Evolutionary conservation across 2,113 vertebrate genomes (phyloP), one percentile per base, ranked within the genome.

Genomic region (Phoxinus phoxinus): DNA sequence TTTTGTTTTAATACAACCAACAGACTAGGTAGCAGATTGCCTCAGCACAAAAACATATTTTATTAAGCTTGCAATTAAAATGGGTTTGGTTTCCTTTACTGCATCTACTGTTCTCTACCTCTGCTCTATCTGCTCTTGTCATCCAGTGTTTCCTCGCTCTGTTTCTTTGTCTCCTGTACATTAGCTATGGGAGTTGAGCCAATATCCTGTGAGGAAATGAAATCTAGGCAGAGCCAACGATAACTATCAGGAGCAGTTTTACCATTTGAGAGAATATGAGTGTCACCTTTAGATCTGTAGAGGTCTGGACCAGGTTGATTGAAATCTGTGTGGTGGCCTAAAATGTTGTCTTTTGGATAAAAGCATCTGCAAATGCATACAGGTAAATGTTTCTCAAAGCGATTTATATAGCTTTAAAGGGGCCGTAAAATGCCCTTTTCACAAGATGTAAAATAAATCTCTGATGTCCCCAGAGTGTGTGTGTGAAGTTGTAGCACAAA

Each of bases 131-230:
- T 73, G 56, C 25, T 69, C 10, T 8, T 56, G 46, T 48, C 53
- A 65, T 48, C 56, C 63, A 75, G 3, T 25, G 27, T 27, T 78
- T 74, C 13, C n/a, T 61, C 35, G 1, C 25, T 83, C 32, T 69
- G 71, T 27, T 63, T 48, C 77, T 44, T 83, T 83, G n/a, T 86
- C 75, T 74, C 63, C 51, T 81, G 87, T 90, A 91, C 89, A 88
- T 93, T 94, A 92, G 92, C 91, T 91, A 92, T 90, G 92, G 80
- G 81, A 87, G 85, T 81, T 90, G 90, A 93, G 91, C 92, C 91
- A 94, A 90, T 94, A 93, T 94, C 94, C 93, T 90, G 91, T 83
- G 67, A 94, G 93, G 94, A 95, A 94, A 94, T 95, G 86, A 94
- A 94, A 83, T 21, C 61, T 59, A 81, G 74, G 63, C 59, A 37